Evolutionary conservation across 2,113 vertebrate genomes (phyloP).

Genomic region (Labrus mixtus): DNA sequence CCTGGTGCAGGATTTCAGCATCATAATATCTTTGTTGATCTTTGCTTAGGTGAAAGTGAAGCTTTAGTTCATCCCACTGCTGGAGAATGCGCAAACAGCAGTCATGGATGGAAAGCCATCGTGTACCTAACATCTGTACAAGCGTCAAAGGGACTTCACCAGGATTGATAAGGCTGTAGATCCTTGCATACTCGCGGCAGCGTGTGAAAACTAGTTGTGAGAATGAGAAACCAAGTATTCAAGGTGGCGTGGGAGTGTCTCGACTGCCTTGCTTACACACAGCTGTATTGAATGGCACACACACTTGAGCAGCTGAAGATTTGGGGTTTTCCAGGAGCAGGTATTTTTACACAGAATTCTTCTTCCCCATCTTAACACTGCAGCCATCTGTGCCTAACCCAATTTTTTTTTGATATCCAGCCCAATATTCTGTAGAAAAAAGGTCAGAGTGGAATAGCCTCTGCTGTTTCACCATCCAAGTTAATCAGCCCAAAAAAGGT

Average conservation of each 20-base stretch:
- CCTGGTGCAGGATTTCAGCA: no score
- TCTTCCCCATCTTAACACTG: constrained; percentile 30
- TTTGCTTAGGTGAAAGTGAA: neutral
- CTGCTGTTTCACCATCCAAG: constrained; percentile 3
- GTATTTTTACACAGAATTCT: constrained; percentile 28
- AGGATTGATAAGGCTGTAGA: constrained; percentile 11
- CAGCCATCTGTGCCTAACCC: constrained; percentile 17
- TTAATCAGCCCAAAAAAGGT: neutral
- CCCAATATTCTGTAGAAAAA: neutral
- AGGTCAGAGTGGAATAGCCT: neutral
- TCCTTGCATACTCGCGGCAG: neutral
- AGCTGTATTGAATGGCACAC: constrained; percentile 23
- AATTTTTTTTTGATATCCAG: constrained; percentile 6
- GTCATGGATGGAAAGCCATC: constrained; percentile 3
- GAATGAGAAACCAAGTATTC: constrained; percentile 11
- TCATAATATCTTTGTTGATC: no score
- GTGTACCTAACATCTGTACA: constrained; percentile 5
- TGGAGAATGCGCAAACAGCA: neutral
- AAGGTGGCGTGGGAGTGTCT: constrained; percentile 13
- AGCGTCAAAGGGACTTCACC: constrained; percentile 7
- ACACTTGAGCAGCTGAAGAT: constrained; percentile 30
- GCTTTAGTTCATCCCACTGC: constrained; percentile 7
- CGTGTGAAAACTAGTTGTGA: neutral
- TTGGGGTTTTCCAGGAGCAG: constrained; percentile 19
- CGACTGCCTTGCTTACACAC: constrained; percentile 28